phyloP scores from a whole-genome alignment of 1,140 invertebrate genomes.

The Plutomurus gul region DNA sequence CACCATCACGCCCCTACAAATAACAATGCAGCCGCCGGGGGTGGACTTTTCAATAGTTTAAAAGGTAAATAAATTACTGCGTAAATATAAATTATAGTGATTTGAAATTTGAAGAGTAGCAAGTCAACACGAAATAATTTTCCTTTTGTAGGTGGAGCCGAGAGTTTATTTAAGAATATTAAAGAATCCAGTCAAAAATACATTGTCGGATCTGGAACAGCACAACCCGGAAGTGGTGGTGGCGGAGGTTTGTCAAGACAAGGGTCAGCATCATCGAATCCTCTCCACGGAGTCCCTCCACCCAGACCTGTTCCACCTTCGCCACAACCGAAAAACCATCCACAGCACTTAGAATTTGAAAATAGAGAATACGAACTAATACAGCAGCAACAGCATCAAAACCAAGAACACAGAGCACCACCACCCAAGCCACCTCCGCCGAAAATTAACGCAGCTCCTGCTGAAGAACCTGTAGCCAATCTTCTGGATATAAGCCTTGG shows the following conservation, averaged over 20 bases:
- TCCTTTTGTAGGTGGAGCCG: conserved; percentile 47
- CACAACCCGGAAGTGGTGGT: background rate
- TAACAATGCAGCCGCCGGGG: background rate
- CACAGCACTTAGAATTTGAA: conserved; percentile 43
- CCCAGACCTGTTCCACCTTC: conserved; percentile 32
- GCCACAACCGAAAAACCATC: background rate
- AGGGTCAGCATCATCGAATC: conserved; percentile 2
- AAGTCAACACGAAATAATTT: no score
- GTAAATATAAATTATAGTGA: no score
- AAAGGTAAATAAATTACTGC: no score
- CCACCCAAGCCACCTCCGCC: conserved; percentile 44
- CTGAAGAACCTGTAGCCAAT: conserved; percentile 34
- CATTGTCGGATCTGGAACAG: background rate
- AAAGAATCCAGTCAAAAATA: conserved; percentile 49
- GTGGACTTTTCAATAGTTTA: conserved; percentile 31
- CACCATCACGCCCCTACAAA: background rate
- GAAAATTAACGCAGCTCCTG: background rate
- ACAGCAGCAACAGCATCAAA: conserved; percentile 10
- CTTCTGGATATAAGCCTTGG: conserved; percentile 37
- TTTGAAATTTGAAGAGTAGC: no score
- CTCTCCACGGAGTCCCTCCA: conserved; percentile 3
- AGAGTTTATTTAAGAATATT: conserved; percentile 52
- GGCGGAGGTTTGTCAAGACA: background rate
- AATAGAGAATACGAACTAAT: conserved; percentile 37
- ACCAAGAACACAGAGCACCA: background rate